These are phyloP conservation scores for Pasiphila rectangulata DNA, from an alignment of 2,888 invertebrate genomes.

Conservation along the genomic window DNA sequence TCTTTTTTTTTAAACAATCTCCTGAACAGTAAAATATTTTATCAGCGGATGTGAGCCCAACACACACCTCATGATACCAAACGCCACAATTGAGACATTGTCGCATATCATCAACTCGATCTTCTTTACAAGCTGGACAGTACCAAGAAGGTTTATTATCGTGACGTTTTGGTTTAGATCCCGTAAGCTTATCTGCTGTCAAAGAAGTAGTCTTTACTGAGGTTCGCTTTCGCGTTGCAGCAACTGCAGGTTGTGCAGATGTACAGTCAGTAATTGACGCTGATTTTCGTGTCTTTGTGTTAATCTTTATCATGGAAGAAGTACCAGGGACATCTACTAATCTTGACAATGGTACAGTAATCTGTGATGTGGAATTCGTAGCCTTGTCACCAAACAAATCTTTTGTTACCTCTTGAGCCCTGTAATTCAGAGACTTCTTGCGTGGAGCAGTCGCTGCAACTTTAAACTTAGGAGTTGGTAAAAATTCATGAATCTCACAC, in stretches of 20 bases:
- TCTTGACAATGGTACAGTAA: constrained; percentile 28
- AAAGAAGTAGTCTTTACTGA: constrained; percentile 19
- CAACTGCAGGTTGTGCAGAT: constrained; percentile 19
- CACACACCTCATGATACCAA: constrained; percentile 33
- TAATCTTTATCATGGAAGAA: constrained; percentile 30
- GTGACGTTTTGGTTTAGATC: constrained; percentile 20
- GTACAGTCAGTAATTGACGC: too few species aligned
- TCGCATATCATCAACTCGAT: constrained; percentile 33
- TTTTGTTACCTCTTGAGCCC: constrained; percentile 21
- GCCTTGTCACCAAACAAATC: constrained; percentile 28
- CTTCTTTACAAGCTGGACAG: constrained; percentile 33
- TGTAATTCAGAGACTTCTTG: constrained; percentile 1
- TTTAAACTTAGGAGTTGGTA: constrained; percentile 33
- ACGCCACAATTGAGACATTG: constrained; percentile 32
- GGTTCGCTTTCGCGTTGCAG: constrained; percentile 22
- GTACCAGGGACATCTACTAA: constrained; percentile 26
- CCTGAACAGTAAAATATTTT: constrained; percentile 33
- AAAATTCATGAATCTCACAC: constrained; percentile 32
- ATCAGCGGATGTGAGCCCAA: constrained; percentile 31
- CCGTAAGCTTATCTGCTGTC: constrained; percentile 19
- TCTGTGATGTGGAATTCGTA: constrained; percentile 29
- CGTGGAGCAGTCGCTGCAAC: constrained; percentile 14
- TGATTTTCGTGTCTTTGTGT: constrained; percentile 20
- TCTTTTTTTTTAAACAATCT: constrained; percentile 16
- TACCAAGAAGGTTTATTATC: constrained; percentile 29